Base-by-base conservation (phyloP, 2,113 vertebrate genomes). In the Hippocampus comes region DNA sequence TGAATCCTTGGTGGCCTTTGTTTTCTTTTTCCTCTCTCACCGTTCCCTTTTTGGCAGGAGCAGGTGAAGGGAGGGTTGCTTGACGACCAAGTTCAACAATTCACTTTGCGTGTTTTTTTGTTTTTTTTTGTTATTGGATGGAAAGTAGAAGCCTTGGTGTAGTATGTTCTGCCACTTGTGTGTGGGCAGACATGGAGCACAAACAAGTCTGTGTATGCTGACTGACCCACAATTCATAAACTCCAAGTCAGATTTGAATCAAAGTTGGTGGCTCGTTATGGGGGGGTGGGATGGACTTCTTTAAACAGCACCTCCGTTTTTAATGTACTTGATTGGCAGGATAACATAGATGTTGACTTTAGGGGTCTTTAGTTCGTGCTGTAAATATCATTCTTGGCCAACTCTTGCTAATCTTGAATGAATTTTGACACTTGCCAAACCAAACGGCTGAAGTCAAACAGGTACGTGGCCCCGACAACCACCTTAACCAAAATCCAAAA, bases 1-100 rank as follows among this genome's bases (percentile, higher is more conserved):
- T 64, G 69, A 66, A 78, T 83, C 78, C 78, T 79, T 88, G 86
- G 83, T 84, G 81, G 84, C 82, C 83, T 84, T 67, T 83, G 69
- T 80, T 84, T 84, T 84, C 67, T 73, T 90, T 84, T 63, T 46
- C 72, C 68, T 60, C 48, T 23, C 78, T 78, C 75, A 68, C 74
- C 59, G 72, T 57, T 73, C 10, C 46, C 7, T 64, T 69, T 67
- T 63, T 61, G 68, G 61, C 65, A 71, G 63, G 51, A 51, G 51
- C 18, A 68, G 57, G 67, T 72, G 70, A 79, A 61, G 57, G n/a
- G 6, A 63, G 42, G 41, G n/a, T 51, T 61, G 67, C 63, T n/a
- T 51, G 48, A 20, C 41, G 55, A 56, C 71, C 55, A 20, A 43
- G 57, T 61, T 70, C n/a, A 69, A 53, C 74, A 63, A 20, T 9